A percentile compares a stretch with the other conserved stretches of the same genome.
phyloP scores from a whole-genome alignment of 2,888 invertebrate species.

The Apoda limacodes region DNA sequence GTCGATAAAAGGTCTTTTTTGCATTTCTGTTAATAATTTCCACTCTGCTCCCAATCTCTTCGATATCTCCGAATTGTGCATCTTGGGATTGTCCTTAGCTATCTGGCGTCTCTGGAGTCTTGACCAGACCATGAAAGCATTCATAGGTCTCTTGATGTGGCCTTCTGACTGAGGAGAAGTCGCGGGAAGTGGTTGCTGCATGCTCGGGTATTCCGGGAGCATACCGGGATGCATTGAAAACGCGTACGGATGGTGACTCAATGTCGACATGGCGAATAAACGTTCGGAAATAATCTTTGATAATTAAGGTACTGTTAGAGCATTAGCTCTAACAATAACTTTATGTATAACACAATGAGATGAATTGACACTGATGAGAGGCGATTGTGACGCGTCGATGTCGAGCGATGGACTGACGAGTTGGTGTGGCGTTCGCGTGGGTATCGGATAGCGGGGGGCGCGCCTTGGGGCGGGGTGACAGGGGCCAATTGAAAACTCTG shows the following conservation, averaged over 20 bases:
- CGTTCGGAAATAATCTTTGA: slow-evolving; percentile 26
- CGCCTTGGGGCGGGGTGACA: slow-evolving; percentile 40
- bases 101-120: slow-evolving; percentile 91
- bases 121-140: slow-evolving; percentile 98
- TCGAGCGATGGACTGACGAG: slow-evolving; percentile 59
- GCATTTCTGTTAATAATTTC: slow-evolving; percentile 88
- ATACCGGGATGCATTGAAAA: slow-evolving; percentile 64
- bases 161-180: slow-evolving; percentile 71
- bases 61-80: slow-evolving; percentile 92
- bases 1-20: slow-evolving; percentile 94
- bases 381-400: slow-evolving; percentile 59
- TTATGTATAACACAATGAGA: slow-evolving; percentile 59
- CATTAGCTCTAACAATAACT: slow-evolving; percentile 48
- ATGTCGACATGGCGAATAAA: slow-evolving; percentile 47
- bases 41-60: slow-evolving; percentile 94
- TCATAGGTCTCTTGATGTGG: slow-evolving; percentile 97
- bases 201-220: slow-evolving; percentile 56
- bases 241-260: slow-evolving; percentile 66
- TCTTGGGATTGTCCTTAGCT: slow-evolving; percentile 93
- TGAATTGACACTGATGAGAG: slow-evolving; percentile 44
- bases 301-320: slow-evolving; percentile 33
- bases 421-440: slow-evolving; percentile 34
- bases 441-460: slow-evolving; percentile 40
- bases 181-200: slow-evolving; percentile 54
- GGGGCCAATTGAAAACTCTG: background rate